Evolutionary conservation across 2,113 vertebrate species (phyloP).

Genomic region (Lota lota): DNA sequence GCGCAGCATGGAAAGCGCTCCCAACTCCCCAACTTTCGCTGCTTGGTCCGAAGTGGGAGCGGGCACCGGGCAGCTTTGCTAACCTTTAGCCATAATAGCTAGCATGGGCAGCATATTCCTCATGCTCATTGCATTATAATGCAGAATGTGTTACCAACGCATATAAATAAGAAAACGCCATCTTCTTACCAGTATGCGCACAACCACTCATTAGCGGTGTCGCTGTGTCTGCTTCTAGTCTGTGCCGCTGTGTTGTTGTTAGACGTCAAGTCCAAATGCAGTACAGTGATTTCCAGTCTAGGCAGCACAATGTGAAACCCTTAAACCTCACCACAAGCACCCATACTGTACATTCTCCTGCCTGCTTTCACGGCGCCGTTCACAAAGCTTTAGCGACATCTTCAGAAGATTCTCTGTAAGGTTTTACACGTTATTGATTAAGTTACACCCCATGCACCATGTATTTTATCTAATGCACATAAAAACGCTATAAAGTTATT

Average conservation of each 20-base stretch:
- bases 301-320: constrained; percentile 36
- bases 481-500: too few relatives aligned
- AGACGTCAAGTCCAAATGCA: constrained; percentile 61
- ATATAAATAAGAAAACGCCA: constrained; percentile 11
- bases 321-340: constrained; percentile 46
- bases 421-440: neutral
- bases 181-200: constrained; percentile 48
- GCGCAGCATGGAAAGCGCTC: constrained; percentile 49
- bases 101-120: constrained; percentile 24
- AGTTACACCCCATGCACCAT: too few relatives aligned
- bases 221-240: constrained; percentile 38
- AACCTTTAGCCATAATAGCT: constrained; percentile 30
- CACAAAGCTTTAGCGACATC: constrained; percentile 50
- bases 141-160: neutral
- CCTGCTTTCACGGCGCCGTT: neutral
- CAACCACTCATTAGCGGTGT: constrained; percentile 29
- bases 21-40: constrained; percentile 56
- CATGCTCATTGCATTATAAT: constrained; percentile 16
- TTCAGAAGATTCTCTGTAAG: constrained; percentile 18
- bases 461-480: too few relatives aligned
- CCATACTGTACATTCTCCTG: constrained; percentile 35
- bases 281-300: constrained; percentile 50
- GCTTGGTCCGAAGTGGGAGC: constrained; percentile 37
- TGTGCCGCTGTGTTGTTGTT: constrained; percentile 33
- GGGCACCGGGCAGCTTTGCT: constrained; percentile 31